Conservation (phyloP, 2,113 vertebrate genomes). For the Pleuronectes platessa region DNA sequence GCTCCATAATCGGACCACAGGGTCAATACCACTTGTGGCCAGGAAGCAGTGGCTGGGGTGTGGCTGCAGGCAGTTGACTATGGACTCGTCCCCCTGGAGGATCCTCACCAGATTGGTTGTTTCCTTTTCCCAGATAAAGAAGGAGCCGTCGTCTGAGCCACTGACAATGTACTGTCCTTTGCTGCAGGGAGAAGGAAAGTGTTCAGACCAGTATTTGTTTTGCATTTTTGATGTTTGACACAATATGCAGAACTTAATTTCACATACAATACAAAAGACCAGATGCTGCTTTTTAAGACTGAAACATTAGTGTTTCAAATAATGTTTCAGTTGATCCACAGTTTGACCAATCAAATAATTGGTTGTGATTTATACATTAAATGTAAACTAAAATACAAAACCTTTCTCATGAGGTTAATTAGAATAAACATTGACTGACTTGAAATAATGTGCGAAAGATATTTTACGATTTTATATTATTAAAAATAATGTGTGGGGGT, state of each 20-base stretch:
- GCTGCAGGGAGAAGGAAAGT: conserved; percentile 73
- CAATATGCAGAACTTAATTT: background rate
- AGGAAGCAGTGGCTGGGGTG: conserved; percentile 98
- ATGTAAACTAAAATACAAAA: too few relatives aligned
- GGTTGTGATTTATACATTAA: too few relatives aligned
- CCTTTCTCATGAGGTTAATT: too few relatives aligned
- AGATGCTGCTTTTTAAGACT: too few relatives aligned
- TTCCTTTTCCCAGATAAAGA: conserved; percentile 99
- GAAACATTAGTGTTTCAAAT: too few relatives aligned
- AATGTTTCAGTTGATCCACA: too few relatives aligned
- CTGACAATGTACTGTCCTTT: conserved; percentile 98
- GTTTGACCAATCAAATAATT: too few relatives aligned
- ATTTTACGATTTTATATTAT: too few relatives aligned
- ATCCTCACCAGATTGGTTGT: conserved; percentile 96
- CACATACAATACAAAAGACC: background rate
- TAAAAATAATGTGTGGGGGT: too few relatives aligned
- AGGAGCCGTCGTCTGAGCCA: conserved; percentile 97
- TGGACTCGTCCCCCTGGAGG: conserved; percentile 97
- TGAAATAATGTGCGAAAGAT: too few relatives aligned
- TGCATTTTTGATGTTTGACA: background rate
- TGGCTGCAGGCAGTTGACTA: conserved; percentile 98
- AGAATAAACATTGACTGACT: too few relatives aligned
- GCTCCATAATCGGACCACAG: conserved; percentile 96
- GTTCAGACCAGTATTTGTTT: conserved; percentile 3
- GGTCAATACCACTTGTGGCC: conserved; percentile 97